Evolutionary conservation across 2,888 invertebrate genomes (phyloP).

Genomic region (Athalia cordata): DNA sequence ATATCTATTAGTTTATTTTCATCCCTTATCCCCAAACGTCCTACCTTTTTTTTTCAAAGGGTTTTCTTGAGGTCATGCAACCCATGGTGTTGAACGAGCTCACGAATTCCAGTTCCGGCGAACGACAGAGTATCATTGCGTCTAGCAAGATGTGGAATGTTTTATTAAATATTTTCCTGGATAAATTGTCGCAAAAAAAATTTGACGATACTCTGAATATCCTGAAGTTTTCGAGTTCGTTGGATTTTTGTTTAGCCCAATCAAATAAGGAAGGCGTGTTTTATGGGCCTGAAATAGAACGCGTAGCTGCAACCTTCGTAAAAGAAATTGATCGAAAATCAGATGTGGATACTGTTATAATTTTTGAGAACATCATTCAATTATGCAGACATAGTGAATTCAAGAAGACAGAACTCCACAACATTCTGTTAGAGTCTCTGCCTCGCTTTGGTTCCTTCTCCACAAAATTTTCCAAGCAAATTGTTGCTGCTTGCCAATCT

Average conservation of each 20-base stretch:
- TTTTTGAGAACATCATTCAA: constrained; percentile 62
- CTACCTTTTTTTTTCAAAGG: constrained; percentile 37
- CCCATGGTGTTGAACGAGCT: constrained; percentile 61
- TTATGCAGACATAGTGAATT: constrained; percentile 59
- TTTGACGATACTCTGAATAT: constrained; percentile 55
- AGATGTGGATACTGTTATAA: constrained; percentile 45
- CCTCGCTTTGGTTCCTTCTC: not conserved
- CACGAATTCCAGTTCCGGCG: constrained; percentile 45
- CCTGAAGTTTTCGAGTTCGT: constrained; percentile 55
- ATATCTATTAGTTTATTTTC: not conserved
- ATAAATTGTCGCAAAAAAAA: constrained; percentile 50
- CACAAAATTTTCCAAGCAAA: constrained; percentile 18
- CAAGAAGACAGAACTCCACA: constrained; percentile 58
- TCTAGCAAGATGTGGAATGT: constrained; percentile 61
- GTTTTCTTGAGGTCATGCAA: constrained; percentile 9
- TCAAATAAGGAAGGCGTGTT: constrained; percentile 53
- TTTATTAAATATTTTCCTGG: constrained; percentile 55
- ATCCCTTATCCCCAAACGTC: not conserved
- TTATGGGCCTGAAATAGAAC: constrained; percentile 55
- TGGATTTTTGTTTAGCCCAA: constrained; percentile 57
- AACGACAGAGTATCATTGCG: constrained; percentile 48
- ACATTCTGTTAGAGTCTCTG: constrained; percentile 54
- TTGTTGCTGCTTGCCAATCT: constrained; percentile 58
- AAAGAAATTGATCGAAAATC: constrained; percentile 44
- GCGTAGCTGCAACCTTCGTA: constrained; percentile 49